These are phyloP conservation scores for Mustela nigripes DNA, from an alignment of 2,113 vertebrate genomes.

Conservation along the genomic window DNA sequence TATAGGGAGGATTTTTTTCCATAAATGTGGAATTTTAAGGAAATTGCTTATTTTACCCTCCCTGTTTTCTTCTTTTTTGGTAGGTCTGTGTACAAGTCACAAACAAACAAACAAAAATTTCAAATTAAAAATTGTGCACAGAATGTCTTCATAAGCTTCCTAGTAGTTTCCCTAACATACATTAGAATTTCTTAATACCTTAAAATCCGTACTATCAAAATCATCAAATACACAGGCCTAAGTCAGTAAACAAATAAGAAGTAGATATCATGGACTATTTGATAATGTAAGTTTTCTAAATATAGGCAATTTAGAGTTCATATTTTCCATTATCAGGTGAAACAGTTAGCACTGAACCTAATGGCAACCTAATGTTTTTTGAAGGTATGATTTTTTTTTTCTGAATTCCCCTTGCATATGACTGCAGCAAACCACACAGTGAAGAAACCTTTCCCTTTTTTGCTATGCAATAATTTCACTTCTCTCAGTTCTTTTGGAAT, in stretches of 20 bases:
- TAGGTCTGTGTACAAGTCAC: background rate
- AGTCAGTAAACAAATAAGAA: constrained; percentile 60
- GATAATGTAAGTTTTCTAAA: constrained; percentile 62
- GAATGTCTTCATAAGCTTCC: constrained; percentile 12
- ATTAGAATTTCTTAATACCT: constrained; percentile 54
- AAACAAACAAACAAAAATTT: background rate
- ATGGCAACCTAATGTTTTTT: constrained; percentile 48
- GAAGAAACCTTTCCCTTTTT: constrained; percentile 6
- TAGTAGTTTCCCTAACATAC: background rate
- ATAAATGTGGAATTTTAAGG: constrained; percentile 13
- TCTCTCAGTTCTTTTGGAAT: constrained; percentile 71
- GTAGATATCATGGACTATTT: background rate
- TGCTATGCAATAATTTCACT: constrained; percentile 52
- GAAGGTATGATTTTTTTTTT: constrained; percentile 2
- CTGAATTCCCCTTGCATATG: constrained; percentile 50
- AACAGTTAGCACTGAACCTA: constrained; percentile 65
- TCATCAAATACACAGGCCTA: background rate
- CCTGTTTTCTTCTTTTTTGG: background rate
- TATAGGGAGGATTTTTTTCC: background rate
- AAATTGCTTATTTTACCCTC: background rate
- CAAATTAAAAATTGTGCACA: background rate
- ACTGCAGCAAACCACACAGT: constrained; percentile 44
- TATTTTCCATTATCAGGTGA: constrained; percentile 64
- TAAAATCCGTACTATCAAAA: constrained; percentile 57
- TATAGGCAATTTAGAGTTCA: constrained; percentile 44